These are phyloP conservation scores for Thymelicus lineola DNA, from an alignment of 2,888 invertebrate species.

Conservation along the genomic window DNA sequence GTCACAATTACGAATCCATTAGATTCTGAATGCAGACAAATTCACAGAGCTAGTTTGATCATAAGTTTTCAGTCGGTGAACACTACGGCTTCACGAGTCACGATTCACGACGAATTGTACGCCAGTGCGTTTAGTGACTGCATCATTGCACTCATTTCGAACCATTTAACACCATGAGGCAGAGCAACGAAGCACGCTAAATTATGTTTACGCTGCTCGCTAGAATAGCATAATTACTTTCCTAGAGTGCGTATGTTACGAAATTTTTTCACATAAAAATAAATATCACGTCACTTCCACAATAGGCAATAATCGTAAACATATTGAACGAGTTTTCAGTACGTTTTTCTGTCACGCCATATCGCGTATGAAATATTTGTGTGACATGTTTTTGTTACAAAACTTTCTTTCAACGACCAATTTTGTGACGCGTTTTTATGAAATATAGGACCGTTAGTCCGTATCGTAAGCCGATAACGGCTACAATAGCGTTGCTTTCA, in stretches of 20 bases:
- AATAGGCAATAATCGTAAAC: slow-evolving; percentile 15
- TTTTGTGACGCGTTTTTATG: slow-evolving; percentile 30
- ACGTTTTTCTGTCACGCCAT: slow-evolving; percentile 20
- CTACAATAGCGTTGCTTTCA: slow-evolving; percentile 9
- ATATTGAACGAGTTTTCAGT: slow-evolving; percentile 13
- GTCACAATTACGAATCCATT: too few relatives aligned
- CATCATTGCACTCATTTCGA: slow-evolving; percentile 7
- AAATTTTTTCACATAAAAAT: not conserved
- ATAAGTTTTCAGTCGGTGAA: not conserved
- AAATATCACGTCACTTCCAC: not conserved
- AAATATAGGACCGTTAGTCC: slow-evolving; percentile 27
- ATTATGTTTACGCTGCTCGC: not conserved
- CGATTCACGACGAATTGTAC: slow-evolving; percentile 1
- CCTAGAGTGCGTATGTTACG: not conserved
- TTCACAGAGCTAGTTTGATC: too few relatives aligned
- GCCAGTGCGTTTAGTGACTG: not conserved
- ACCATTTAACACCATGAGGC: slow-evolving; percentile 11
- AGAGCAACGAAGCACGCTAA: not conserved
- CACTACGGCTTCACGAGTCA: not conserved
- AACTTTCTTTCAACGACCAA: slow-evolving; percentile 31
- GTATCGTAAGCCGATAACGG: slow-evolving; percentile 20
- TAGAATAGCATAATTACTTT: not conserved
- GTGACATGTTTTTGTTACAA: slow-evolving; percentile 32
- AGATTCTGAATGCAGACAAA: too few relatives aligned
- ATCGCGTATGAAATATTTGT: slow-evolving; percentile 28